A percentile compares a stretch with the other conserved stretches of the same genome.
Evolutionary conservation across 64 coral and sea anemone genomes (phyloP).

Genomic region (Hydrozoanthus tunicans): DNA sequence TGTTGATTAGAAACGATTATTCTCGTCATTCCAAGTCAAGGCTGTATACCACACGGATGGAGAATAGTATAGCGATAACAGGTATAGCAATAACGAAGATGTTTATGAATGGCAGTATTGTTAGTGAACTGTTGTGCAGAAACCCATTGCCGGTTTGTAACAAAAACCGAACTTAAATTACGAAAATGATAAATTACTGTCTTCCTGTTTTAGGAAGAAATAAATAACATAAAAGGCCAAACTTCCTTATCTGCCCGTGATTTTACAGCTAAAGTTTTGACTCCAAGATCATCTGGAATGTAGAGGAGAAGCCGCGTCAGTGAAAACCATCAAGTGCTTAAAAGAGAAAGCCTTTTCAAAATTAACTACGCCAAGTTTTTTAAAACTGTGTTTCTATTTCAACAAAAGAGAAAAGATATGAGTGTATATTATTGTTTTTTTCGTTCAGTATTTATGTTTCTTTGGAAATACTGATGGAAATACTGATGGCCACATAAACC

Average conservation of each 20-base stretch:
- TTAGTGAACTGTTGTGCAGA: background rate
- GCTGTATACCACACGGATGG: background rate
- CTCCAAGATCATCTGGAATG: background rate
- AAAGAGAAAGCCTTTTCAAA: no score
- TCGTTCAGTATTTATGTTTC: no score
- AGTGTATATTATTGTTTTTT: no score
- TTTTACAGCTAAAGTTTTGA: background rate
- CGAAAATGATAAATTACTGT: slow-evolving; percentile 46
- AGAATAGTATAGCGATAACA: no score
- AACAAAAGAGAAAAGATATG: no score
- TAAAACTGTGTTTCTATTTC: no score
- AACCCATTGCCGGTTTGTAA: background rate
- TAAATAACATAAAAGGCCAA: background rate
- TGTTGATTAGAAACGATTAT: slow-evolving; percentile 7
- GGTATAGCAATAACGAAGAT: no score
- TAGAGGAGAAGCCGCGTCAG: no score
- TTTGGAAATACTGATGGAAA: no score
- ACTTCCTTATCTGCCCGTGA: slow-evolving; percentile 38
- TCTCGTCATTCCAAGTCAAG: background rate
- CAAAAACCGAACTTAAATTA: background rate
- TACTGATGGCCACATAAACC: no score
- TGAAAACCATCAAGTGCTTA: background rate
- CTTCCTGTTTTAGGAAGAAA: slow-evolving; percentile 24
- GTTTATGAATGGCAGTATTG: background rate
- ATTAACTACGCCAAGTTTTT: no score